These are phyloP conservation scores for Cryptus armator DNA, from an alignment of 2,888 invertebrate species.

Conservation along the genomic window DNA sequence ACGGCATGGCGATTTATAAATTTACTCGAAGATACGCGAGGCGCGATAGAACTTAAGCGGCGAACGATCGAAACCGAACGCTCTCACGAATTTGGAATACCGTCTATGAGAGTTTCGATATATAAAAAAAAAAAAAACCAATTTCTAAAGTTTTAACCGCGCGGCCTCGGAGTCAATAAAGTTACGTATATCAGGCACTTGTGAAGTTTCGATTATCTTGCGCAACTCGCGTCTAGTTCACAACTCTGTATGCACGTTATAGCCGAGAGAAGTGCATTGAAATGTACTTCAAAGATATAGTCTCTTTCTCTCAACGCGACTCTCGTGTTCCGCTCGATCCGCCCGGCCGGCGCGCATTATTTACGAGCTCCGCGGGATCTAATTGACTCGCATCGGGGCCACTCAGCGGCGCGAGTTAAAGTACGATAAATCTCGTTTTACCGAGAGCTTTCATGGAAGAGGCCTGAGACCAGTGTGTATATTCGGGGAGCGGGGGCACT, in stretches of 20 bases:
- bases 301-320: constrained; percentile 9
- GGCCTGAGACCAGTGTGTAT: not conserved
- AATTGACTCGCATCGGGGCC: constrained; percentile 56
- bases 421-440: constrained; percentile 62
- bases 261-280: constrained; percentile 5
- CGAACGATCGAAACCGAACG: not conserved
- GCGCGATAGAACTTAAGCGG: not conserved
- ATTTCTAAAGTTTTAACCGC: not conserved
- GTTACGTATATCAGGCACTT: not conserved
- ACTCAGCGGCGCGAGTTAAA: constrained; percentile 48
- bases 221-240: not conserved
- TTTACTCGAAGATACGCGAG: not conserved
- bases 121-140: not conserved
- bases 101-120: not conserved
- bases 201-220: not conserved
- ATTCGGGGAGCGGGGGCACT: not conserved
- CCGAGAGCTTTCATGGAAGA: constrained; percentile 28
- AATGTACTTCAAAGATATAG: not conserved
- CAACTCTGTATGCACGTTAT: constrained; percentile 19
- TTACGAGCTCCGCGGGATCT: constrained; percentile 41
- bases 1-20: not conserved
- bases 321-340: constrained; percentile 19
- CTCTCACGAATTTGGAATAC: not conserved
- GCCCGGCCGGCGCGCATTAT: constrained; percentile 21
- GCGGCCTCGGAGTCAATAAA: not conserved